These are phyloP conservation scores for Mesorhabditis spiculigera DNA, from an alignment of 2,888 invertebrate species.

Conservation along the genomic window DNA sequence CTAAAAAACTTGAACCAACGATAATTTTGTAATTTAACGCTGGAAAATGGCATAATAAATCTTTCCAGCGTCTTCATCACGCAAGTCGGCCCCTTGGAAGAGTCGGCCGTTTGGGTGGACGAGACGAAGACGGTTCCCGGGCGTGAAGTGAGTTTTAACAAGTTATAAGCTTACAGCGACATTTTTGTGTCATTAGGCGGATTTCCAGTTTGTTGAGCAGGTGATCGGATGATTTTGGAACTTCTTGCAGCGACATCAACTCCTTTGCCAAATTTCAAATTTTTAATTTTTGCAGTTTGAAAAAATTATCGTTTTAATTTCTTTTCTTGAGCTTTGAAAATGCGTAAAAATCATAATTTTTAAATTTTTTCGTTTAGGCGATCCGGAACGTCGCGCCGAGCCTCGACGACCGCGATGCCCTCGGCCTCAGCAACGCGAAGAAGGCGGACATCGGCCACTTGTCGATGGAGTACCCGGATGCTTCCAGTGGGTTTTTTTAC, in stretches of 20 bases:
- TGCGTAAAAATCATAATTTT: no score
- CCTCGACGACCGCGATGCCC: constrained; percentile 46
- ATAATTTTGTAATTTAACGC: no score
- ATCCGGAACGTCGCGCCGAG: constrained; percentile 42
- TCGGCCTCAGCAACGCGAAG: constrained; percentile 39
- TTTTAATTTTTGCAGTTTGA: no score
- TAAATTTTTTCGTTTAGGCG: no score
- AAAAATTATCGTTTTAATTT: no score
- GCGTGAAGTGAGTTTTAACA: constrained; percentile 28
- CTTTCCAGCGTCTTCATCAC: constrained; percentile 37
- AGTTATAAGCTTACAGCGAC: no score
- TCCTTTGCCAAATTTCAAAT: no score
- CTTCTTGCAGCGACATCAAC: no score
- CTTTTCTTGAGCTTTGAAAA: no score
- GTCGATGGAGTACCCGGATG: constrained; percentile 29
- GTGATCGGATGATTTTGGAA: neutral
- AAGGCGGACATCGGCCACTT: constrained; percentile 35
- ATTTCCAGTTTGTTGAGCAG: neutral
- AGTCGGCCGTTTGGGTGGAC: constrained; percentile 97
- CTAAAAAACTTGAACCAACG: neutral
- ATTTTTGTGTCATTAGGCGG: neutral
- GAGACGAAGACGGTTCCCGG: constrained; percentile 71
- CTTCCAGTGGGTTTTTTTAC: constrained; percentile 13
- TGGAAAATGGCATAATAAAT: neutral
- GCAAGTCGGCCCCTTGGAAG: constrained; percentile 76